phyloP scores from a whole-genome alignment of 2,113 vertebrate species.

The Pitta sordida region DNA sequence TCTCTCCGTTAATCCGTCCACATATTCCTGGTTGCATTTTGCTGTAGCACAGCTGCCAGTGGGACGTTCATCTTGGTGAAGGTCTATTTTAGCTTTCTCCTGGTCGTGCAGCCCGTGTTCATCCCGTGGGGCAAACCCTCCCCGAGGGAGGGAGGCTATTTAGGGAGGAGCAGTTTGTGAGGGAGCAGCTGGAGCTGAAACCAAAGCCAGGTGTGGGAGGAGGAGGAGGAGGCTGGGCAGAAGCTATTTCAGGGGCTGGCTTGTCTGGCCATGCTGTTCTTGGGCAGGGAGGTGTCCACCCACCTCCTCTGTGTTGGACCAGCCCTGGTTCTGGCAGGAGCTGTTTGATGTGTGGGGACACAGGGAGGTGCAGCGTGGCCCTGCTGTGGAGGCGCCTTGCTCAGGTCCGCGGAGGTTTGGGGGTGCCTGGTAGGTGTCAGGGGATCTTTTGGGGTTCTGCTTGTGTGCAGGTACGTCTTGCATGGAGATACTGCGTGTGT shows the following conservation, averaged over 20 bases:
- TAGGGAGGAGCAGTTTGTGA: background rate
- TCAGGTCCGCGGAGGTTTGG: background rate
- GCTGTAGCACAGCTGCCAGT: background rate
- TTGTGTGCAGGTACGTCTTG: background rate
- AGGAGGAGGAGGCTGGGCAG: background rate
- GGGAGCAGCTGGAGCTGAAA: constrained; percentile 27
- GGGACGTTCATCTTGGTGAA: background rate
- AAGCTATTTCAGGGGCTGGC: background rate
- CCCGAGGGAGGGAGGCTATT: background rate
- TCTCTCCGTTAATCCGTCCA: background rate
- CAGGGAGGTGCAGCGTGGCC: rapidly evolving
- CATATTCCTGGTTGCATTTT: background rate
- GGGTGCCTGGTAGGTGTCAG: background rate
- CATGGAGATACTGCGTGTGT: rapidly evolving
- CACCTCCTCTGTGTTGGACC: background rate
- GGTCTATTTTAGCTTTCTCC: background rate
- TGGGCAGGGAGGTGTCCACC: background rate
- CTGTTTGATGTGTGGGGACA: background rate
- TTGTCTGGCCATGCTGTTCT: background rate
- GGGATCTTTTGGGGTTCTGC: background rate
- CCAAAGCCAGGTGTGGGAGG: background rate
- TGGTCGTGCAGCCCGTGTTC: background rate
- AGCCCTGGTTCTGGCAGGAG: background rate
- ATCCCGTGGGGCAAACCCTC: background rate
- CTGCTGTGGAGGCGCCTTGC: background rate